Base-by-base conservation (phyloP, 1,140 invertebrate genomes). In the Lepidostoma basale region DNA sequence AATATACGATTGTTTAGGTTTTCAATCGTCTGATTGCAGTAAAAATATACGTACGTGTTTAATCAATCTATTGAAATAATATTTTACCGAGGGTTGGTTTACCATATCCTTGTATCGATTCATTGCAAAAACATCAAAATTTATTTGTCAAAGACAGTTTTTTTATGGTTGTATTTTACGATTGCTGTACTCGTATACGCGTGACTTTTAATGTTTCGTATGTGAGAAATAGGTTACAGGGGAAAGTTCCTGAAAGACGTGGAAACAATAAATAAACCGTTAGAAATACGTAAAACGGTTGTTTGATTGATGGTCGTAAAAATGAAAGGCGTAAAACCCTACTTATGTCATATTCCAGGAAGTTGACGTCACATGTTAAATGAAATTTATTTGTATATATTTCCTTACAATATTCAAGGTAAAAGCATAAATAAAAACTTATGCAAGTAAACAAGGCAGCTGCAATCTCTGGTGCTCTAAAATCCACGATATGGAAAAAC, bases 201-300 rank as follows among this genome's bases (percentile, higher is more conserved):
- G n/a, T 9, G 30, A 33, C 26, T 36, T 56, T 56, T 56, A 56
- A 56, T 33, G 52, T 56, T 30, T 18, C 23, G 18, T 56, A 56
- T 33, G 52, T 56, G 30, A 56, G 22, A 56, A 56, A 56, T 56
- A 33, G 28, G 52, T 56, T 36, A 20, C 52, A 16, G 52, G 14
- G 30, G 8, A 56, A 36, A 56, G 52, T 56, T n/a, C 9, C 30
- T 33, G n/a, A n/a, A n/a, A 36, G 28, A 56, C 18, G 45, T 49
- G 45, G 45, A 49, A 49, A 56, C 16, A 36, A 56, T 30, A 56
- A 56, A 56, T 56, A 36, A 56, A 56, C 20, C 33, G 28, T 16
- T 30, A 18, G 22, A 14, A 56, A 30, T 14, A 12, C 36, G 52
- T 20, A 36, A 18, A 56, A 30, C 25, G 28, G 26, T 20, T 36